Percentiles rank a stretch among this genome's conserved stretches.
Evolutionary conservation across 1,140 invertebrate genomes (phyloP).

Genomic region (Babylonia areolata): DNA sequence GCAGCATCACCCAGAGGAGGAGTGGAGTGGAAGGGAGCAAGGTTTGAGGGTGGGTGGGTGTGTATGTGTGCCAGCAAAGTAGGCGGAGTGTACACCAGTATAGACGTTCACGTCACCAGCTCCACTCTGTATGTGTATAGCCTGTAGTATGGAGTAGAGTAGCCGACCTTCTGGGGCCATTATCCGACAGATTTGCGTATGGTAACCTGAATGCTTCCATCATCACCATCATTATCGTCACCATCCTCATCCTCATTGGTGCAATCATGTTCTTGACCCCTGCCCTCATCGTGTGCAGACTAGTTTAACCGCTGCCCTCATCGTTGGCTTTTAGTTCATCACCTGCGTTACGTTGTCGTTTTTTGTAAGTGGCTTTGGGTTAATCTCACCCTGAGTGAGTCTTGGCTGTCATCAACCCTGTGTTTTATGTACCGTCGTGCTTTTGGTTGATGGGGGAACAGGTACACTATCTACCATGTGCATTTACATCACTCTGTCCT

Average conservation of each 20-base stretch:
- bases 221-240: not conserved
- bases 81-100: not conserved
- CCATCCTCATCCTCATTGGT: not conserved
- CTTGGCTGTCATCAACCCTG: not conserved
- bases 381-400: not conserved
- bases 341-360: not conserved
- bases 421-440: too few species aligned
- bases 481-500: too few species aligned
- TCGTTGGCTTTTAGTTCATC: too few species aligned
- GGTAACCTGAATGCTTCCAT: not conserved
- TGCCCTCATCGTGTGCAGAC: too few species aligned
- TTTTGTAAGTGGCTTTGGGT: not conserved
- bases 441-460: too few species aligned
- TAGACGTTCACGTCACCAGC: not conserved
- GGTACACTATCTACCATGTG: too few species aligned
- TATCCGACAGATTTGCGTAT: not conserved
- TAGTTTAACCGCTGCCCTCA: too few species aligned
- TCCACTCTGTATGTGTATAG: not conserved
- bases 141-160: not conserved
- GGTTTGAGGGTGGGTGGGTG: too few species aligned
- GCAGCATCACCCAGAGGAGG: too few species aligned
- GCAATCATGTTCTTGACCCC: not conserved
- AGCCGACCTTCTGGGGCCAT: not conserved
- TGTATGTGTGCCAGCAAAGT: not conserved
- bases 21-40: not conserved